Conservation (phyloP, 1,140 invertebrate genomes). For the Zaprionus capensis region DNA sequence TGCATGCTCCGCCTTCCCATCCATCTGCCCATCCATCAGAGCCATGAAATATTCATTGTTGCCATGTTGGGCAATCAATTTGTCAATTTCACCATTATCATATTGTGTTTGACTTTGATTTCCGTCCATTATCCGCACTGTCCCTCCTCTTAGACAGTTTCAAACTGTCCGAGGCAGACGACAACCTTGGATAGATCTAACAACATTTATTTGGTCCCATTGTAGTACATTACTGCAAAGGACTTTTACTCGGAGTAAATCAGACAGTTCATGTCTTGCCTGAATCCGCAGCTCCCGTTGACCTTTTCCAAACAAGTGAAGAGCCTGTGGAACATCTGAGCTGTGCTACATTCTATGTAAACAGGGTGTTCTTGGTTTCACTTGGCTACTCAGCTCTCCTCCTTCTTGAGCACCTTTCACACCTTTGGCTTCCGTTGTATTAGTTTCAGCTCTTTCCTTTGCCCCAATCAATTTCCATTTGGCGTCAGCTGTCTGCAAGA, state of each 20-base stretch:
- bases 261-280: background rate
- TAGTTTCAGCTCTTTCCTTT: conserved; percentile 18
- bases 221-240: background rate
- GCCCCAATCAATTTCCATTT: conserved; percentile 43
- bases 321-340: background rate
- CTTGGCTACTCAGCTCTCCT: conserved; percentile 9
- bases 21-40: background rate
- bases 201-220: background rate
- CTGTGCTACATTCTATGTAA: background rate
- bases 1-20: background rate
- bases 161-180: background rate
- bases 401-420: background rate
- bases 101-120: conserved; percentile 14
- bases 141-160: background rate
- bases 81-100: conserved; percentile 1
- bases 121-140: background rate
- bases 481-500: conserved; percentile 6
- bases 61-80: conserved; percentile 8
- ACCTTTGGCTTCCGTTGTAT: conserved; percentile 21
- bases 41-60: conserved; percentile 3
- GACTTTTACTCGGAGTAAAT: background rate
- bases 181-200: background rate
- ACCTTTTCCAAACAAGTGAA: background rate
- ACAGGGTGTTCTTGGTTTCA: background rate
- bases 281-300: background rate